A percentile compares a stretch with the other conserved stretches of the same genome.
Evolutionary conservation across 1,140 invertebrate species (phyloP).

Genomic region (Brachionus rubens): DNA sequence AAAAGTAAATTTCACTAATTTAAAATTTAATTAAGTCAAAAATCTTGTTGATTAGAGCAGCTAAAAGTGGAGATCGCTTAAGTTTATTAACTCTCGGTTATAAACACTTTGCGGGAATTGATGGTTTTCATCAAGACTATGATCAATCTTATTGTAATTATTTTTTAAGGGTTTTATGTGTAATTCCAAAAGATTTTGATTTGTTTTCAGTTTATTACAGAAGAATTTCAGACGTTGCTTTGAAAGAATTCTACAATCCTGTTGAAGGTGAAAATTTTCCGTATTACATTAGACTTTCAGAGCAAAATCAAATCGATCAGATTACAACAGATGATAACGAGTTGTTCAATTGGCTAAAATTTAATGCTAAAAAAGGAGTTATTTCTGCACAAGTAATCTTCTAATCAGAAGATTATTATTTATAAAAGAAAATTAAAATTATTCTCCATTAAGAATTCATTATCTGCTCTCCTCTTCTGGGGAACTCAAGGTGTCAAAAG

Average conservation of each 20-base stretch:
- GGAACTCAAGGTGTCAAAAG: neutral
- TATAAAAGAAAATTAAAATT: neutral
- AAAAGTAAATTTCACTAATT: no score
- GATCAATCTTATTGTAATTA: neutral
- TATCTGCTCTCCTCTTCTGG: neutral
- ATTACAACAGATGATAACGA: neutral
- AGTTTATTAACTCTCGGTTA: neutral
- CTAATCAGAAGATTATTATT: neutral
- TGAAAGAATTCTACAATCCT: neutral
- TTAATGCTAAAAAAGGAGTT: neutral
- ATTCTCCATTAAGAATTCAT: neutral
- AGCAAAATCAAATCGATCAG: neutral
- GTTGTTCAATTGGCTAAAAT: constrained; percentile 2
- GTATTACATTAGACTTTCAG: neutral
- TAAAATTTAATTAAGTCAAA: neutral
- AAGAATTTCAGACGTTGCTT: neutral
- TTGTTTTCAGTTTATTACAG: neutral
- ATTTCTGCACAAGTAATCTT: neutral
- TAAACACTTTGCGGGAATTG: neutral
- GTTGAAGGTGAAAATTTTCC: neutral
- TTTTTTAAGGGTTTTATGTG: neutral
- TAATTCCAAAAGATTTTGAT: neutral
- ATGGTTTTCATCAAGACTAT: neutral
- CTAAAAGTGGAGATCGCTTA: neutral
- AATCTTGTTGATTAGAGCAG: neutral